A percentile compares a stretch with the other conserved stretches of the same genome.
Evolutionary conservation across 2,888 invertebrate genomes (phyloP).

Genomic region (Chrysolina oricalcia): DNA sequence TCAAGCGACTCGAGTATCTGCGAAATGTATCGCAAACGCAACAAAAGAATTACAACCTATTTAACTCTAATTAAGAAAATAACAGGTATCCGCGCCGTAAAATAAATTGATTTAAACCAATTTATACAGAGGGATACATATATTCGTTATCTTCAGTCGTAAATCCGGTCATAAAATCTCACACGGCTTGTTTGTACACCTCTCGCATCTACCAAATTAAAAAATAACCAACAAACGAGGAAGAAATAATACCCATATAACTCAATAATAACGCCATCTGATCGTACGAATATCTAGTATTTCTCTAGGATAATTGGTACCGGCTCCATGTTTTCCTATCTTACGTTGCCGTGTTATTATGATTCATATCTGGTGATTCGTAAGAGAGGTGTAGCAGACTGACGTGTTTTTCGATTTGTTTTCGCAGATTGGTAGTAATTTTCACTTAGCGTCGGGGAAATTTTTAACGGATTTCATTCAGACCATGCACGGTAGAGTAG

Average conservation of each 20-base stretch:
- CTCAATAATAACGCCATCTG: conserved; percentile 60
- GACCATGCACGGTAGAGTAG: too few relatives aligned
- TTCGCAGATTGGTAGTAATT: conserved; percentile 48
- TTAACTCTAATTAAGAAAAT: conserved; percentile 49
- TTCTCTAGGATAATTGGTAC: conserved; percentile 55
- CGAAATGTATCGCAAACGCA: conserved; percentile 35
- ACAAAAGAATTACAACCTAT: conserved; percentile 39
- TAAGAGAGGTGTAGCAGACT: conserved; percentile 34
- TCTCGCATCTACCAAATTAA: conserved; percentile 51
- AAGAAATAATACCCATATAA: conserved; percentile 58
- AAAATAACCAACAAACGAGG: conserved; percentile 52
- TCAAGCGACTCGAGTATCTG: conserved; percentile 28
- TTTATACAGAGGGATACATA: conserved; percentile 49
- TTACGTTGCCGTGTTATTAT: conserved; percentile 52
- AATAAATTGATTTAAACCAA: conserved; percentile 55
- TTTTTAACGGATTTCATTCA: conserved; percentile 39
- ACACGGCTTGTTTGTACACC: conserved; percentile 52
- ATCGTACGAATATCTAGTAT: conserved; percentile 48
- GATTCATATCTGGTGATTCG: conserved; percentile 47
- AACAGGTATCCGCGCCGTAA: conserved; percentile 45
- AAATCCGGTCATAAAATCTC: conserved; percentile 52
- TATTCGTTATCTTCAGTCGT: conserved; percentile 51
- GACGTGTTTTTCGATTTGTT: conserved; percentile 49
- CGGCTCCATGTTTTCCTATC: conserved; percentile 49
- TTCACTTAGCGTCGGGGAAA: conserved; percentile 45